phyloP scores from a whole-genome alignment of 2,888 invertebrate species.

The Sinotaia quadrata region DNA sequence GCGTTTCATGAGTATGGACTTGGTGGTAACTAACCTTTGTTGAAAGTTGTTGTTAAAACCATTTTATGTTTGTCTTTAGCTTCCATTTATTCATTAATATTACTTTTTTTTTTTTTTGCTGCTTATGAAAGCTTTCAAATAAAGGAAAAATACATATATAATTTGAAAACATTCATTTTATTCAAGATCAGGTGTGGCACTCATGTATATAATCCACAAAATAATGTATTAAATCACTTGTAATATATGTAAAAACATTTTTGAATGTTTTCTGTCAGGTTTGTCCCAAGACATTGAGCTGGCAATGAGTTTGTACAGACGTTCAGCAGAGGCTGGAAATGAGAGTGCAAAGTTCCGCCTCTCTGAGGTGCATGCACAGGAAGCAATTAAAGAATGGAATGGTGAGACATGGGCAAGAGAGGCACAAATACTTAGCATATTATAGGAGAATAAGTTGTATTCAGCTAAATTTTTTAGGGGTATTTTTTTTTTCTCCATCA shows the following conservation, averaged over 20 bases:
- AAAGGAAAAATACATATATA: not conserved
- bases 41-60: not conserved
- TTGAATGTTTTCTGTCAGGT: slow-evolving; percentile 38
- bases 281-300: slow-evolving; percentile 47
- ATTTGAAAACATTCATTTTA: not conserved
- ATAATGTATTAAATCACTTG: not conserved
- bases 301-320: slow-evolving; percentile 47
- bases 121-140: not conserved
- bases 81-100: too few relatives aligned
- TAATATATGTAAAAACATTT: not conserved
- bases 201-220: too few relatives aligned
- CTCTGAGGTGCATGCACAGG: slow-evolving; percentile 35
- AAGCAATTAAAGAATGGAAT: slow-evolving; percentile 35
- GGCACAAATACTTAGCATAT: not conserved
- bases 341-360: slow-evolving; percentile 46
- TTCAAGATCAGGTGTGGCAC: not conserved
- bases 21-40: slow-evolving; percentile 49
- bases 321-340: slow-evolving; percentile 54
- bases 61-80: not conserved
- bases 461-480: too few relatives aligned
- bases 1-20: slow-evolving; percentile 56
- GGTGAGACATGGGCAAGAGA: slow-evolving; percentile 16
- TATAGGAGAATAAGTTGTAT: not conserved
- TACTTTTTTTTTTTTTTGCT: too few relatives aligned
- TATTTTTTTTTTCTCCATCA: too few relatives aligned